Base-by-base conservation (phyloP, 2,113 vertebrate species). In the Nycticorax nycticorax region DNA sequence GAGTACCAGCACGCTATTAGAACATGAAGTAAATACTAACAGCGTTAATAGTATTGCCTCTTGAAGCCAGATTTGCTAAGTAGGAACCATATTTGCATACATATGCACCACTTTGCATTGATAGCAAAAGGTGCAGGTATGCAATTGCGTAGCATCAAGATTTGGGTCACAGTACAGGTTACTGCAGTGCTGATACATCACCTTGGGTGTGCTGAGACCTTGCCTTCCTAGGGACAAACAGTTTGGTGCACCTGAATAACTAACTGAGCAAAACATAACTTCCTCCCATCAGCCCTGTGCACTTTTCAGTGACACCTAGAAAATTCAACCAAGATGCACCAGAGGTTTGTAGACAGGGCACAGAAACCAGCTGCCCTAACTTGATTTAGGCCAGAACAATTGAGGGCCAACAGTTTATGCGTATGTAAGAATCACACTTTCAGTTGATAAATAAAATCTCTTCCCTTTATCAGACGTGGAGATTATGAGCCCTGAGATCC, bases 21-120 rank as follows among this genome's bases (percentile, higher is more conserved):
- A 94, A 91, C 56, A 71, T 1, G 24, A 78, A 73, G 43, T 56
- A 83, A 95, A 96, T 81, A 71, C 52, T 26, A 43, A 67, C 52
- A 80, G 69, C 1, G 11, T 24, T 81, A 88, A 41, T 30, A 93
- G 48, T 30, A 72, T 14, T 60, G 52, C 68, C 55, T 89, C 89
- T 56, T 78, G 60, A 81, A 82, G 77, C 12, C 64, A 71, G 26
- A 52, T 52, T 84, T 45, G 22, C 12, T 37, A 83, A 77, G 47
- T 27, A 86, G 79, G n/a, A 87, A 81, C 26, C 12, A 41, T 48
- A 63, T 85, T 37, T 64, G 35, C 62, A 48, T 14, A 35, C 12
- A 7, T 8, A 32, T 11, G 35, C n/a, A 57, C 45, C 45, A 35
- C 56, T 74, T 6, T 10, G 66, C 55, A 27, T 0, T n/a, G 80